These are phyloP conservation scores for Stichodactyla helianthus DNA, from an alignment of 64 coral and sea anemone genomes.

Conservation along the genomic window DNA sequence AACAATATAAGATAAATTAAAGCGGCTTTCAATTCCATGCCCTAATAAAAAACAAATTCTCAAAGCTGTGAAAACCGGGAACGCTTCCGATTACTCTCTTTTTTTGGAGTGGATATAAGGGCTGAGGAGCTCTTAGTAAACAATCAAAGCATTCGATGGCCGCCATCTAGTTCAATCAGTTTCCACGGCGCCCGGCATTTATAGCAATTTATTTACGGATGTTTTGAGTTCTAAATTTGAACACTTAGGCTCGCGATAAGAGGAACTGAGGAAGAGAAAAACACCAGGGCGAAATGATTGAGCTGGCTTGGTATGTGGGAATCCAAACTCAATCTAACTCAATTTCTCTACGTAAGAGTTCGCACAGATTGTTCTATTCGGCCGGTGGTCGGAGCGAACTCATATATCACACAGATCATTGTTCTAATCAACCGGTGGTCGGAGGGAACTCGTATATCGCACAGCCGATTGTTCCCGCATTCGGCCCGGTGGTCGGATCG, in stretches of 20 bases:
- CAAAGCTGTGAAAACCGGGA: background rate
- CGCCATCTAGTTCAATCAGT: background rate
- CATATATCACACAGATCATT: no score
- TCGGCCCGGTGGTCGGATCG: no score
- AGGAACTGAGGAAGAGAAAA: background rate
- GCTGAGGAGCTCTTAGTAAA: background rate
- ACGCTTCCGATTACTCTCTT: background rate
- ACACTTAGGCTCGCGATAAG: slow-evolving; percentile 4
- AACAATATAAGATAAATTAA: background rate
- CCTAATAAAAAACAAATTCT: background rate
- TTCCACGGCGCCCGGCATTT: background rate
- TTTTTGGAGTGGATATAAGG: background rate
- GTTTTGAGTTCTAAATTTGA: slow-evolving; percentile 1
- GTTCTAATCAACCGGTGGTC: no score
- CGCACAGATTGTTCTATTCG: no score
- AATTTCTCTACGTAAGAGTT: no score
- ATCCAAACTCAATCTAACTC: no score
- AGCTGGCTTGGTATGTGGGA: no score
- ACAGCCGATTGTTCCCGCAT: no score
- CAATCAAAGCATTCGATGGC: background rate
- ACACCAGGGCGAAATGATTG: background rate
- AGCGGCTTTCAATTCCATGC: background rate
- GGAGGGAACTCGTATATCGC: no score
- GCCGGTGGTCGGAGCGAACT: no score
- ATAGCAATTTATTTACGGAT: background rate